Percentiles rank a stretch among this genome's conserved stretches.
Evolutionary conservation across 2,113 vertebrate species (phyloP).

Genomic region (Mesembrinibis cayennensis): DNA sequence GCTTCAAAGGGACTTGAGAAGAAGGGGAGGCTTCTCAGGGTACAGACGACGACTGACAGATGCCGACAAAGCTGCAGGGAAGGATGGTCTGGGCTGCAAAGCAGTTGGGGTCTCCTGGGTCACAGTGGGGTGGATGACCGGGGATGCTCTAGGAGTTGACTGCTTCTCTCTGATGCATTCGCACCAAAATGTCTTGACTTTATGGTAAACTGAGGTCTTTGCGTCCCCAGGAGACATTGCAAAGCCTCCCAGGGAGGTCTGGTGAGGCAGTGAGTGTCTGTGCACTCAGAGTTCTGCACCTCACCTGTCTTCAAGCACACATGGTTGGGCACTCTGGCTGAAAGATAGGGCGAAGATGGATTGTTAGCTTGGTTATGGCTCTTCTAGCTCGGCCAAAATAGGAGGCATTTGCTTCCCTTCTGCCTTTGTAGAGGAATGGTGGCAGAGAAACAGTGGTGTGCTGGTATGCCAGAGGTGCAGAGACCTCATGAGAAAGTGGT

Average conservation of each 20-base stretch:
- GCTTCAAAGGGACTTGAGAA: not conserved
- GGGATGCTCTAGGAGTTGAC: not conserved
- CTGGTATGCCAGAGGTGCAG: not conserved
- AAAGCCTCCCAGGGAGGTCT: not conserved
- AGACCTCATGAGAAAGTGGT: not conserved
- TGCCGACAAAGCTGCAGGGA: not conserved
- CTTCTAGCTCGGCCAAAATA: not conserved
- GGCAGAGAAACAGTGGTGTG: not conserved
- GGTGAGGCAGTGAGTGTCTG: not conserved
- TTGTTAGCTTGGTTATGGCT: not conserved
- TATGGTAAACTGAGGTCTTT: not conserved
- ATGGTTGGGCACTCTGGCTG: not conserved
- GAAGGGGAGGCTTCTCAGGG: rapidly evolving
- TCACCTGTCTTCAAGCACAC: not conserved
- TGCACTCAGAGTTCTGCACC: not conserved
- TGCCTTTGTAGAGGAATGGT: not conserved
- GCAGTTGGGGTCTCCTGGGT: not conserved
- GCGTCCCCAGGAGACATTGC: not conserved
- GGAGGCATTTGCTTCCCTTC: not conserved
- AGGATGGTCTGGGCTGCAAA: not conserved
- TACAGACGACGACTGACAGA: not conserved
- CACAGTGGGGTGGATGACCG: not conserved
- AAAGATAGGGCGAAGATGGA: not conserved
- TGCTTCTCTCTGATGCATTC: not conserved
- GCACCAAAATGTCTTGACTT: not conserved